phyloP scores from a whole-genome alignment of 2,888 invertebrate species.

The Plusia festucae region DNA sequence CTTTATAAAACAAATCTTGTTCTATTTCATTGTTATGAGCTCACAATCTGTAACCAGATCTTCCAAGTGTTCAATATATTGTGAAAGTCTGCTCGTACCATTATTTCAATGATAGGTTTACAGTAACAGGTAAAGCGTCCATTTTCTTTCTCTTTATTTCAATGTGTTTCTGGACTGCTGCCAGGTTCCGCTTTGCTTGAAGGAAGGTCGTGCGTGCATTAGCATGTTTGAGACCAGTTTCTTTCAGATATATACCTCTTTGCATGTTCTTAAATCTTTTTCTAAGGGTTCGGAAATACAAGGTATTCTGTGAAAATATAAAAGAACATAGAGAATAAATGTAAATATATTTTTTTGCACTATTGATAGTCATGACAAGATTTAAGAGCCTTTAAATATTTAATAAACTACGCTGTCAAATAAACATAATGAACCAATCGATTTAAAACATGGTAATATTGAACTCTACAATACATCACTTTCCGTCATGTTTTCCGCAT shows the following conservation, averaged over 20 bases:
- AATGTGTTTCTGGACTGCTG: slow-evolving; percentile 25
- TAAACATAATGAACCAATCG: background rate
- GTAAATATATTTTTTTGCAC: background rate
- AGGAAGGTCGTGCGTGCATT: slow-evolving; percentile 31
- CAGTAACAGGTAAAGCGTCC: slow-evolving; percentile 5
- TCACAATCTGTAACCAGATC: slow-evolving; percentile 15
- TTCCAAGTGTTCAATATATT: slow-evolving; percentile 12
- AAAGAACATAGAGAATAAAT: background rate
- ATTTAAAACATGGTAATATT: no score
- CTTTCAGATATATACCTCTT: slow-evolving; percentile 14
- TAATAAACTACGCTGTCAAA: background rate
- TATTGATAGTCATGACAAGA: background rate
- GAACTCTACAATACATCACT: background rate
- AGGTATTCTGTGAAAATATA: background rate
- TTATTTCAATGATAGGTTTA: slow-evolving; percentile 18
- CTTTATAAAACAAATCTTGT: slow-evolving; percentile 9
- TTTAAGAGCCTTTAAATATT: background rate
- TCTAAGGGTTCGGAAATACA: background rate
- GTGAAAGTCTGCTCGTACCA: background rate
- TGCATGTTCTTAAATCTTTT: background rate
- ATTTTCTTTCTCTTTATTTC: slow-evolving; percentile 22
- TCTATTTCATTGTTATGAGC: slow-evolving; percentile 28
- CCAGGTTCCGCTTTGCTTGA: slow-evolving; percentile 39
- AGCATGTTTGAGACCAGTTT: slow-evolving; percentile 21
- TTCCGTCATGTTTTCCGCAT: slow-evolving; percentile 10